A percentile compares a stretch with the other conserved stretches of the same genome.
Evolutionary conservation across 2,113 vertebrate species (phyloP).

Genomic region (Cynoglossus semilaevis): DNA sequence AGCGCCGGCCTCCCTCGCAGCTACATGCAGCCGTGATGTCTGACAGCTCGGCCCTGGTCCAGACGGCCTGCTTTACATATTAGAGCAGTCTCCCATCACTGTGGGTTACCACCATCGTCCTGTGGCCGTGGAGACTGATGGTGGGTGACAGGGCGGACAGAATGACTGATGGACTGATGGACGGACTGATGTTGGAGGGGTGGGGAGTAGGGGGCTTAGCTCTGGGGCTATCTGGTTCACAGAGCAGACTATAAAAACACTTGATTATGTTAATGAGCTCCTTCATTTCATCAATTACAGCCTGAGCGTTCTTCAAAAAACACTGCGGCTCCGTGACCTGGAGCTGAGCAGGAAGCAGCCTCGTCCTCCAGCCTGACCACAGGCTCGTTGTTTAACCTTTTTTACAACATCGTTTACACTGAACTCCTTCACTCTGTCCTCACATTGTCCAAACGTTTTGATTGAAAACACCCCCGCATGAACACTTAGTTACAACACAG

Average conservation of each 20-base stretch:
- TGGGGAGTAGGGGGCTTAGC: conserved; percentile 50
- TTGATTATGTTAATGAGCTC: conserved; percentile 84
- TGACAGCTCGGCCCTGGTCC: conserved; percentile 87
- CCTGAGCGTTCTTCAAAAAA: conserved; percentile 38
- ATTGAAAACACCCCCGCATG: no score
- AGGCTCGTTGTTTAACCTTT: conserved; percentile 1
- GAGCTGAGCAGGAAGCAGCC: conserved; percentile 1
- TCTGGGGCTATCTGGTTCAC: conserved; percentile 79
- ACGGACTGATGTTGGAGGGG: neutral
- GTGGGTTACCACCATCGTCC: conserved; percentile 81
- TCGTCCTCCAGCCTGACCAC: neutral
- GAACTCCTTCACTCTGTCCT: neutral
- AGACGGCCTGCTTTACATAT: conserved; percentile 87
- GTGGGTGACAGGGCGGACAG: conserved; percentile 87
- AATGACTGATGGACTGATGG: conserved; percentile 54
- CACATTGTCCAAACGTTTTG: no score
- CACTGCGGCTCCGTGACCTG: conserved; percentile 38
- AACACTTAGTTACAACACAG: no score
- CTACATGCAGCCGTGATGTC: conserved; percentile 79
- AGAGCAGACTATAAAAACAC: conserved; percentile 73
- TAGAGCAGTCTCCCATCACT: conserved; percentile 78
- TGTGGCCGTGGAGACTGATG: conserved; percentile 85
- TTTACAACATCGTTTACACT: neutral
- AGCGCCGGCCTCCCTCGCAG: conserved; percentile 83
- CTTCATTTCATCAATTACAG: conserved; percentile 75